These are phyloP conservation scores for Sebastes schlegelii DNA, from an alignment of 2,113 vertebrate species.

Conservation along the genomic window DNA sequence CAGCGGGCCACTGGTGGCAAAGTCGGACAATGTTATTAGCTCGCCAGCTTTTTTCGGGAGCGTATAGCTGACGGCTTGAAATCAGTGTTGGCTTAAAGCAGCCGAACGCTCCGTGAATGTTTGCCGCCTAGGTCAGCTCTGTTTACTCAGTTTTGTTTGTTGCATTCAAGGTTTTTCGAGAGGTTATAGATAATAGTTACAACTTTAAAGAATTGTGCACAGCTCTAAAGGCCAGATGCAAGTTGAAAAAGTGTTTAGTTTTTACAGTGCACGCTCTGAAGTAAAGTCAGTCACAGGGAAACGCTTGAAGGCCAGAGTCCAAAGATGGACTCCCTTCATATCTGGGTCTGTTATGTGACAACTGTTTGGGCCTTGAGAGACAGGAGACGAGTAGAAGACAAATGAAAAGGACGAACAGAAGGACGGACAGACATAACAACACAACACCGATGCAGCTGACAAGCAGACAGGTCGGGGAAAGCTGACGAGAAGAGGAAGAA, in stretches of 20 bases:
- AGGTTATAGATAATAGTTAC: constrained; percentile 52
- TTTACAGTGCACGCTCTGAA: not conserved
- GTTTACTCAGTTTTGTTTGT: constrained; percentile 58
- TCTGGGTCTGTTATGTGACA: constrained; percentile 34
- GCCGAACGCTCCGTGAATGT: constrained; percentile 28
- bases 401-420: constrained; percentile 41
- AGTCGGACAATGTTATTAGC: constrained; percentile 75
- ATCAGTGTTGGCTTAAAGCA: constrained; percentile 61
- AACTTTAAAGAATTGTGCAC: constrained; percentile 14
- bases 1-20: constrained; percentile 70
- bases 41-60: constrained; percentile 45
- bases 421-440: constrained; percentile 35
- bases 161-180: constrained; percentile 37
- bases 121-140: constrained; percentile 44
- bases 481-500: constrained; percentile 60
- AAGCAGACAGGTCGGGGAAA: constrained; percentile 46
- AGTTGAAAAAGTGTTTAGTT: not conserved
- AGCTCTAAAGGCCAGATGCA: constrained; percentile 13
- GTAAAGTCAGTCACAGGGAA: constrained; percentile 4
- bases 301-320: constrained; percentile 9
- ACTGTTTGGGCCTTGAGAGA: constrained; percentile 38
- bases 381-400: constrained; percentile 6
- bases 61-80: constrained; percentile 60
- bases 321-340: constrained; percentile 24
- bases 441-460: constrained; percentile 29